Evolutionary conservation across 2,888 invertebrate species (phyloP).

Genomic region (Dolomedes plantarius): DNA sequence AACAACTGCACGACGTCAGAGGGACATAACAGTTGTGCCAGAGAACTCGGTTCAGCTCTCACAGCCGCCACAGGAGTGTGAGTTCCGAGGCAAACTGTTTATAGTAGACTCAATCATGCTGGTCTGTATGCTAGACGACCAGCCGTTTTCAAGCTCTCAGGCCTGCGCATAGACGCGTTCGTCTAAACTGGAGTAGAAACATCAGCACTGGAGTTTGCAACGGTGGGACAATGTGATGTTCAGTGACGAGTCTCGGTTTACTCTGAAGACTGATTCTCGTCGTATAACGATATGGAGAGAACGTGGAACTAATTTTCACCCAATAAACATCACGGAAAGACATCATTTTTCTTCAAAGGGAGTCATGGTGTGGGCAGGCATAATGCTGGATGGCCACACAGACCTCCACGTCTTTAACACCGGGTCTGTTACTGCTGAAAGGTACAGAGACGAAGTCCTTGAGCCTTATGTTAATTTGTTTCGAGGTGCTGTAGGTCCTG

Average conservation of each 20-base stretch:
- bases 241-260: conserved; percentile 5
- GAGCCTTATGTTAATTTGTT: conserved; percentile 5
- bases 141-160: conserved; percentile 12
- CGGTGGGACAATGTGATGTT: too few relatives aligned
- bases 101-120: too few relatives aligned
- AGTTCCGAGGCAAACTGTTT: too few relatives aligned
- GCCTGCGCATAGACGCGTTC: too few relatives aligned
- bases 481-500: neutral
- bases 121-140: too few relatives aligned
- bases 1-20: too few relatives aligned
- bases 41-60: too few relatives aligned
- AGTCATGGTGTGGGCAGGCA: neutral
- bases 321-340: too few relatives aligned
- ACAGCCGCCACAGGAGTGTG: neutral
- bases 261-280: neutral
- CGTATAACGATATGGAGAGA: neutral
- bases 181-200: too few relatives aligned
- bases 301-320: conserved; percentile 1
- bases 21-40: too few relatives aligned
- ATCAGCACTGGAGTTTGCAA: too few relatives aligned
- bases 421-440: neutral
- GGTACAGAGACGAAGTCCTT: conserved; percentile 9
- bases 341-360: too few relatives aligned
- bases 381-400: neutral
- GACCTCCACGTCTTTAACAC: conserved; percentile 22